phyloP scores from a whole-genome alignment of 2,113 vertebrate genomes.

The Globicephala melas region DNA sequence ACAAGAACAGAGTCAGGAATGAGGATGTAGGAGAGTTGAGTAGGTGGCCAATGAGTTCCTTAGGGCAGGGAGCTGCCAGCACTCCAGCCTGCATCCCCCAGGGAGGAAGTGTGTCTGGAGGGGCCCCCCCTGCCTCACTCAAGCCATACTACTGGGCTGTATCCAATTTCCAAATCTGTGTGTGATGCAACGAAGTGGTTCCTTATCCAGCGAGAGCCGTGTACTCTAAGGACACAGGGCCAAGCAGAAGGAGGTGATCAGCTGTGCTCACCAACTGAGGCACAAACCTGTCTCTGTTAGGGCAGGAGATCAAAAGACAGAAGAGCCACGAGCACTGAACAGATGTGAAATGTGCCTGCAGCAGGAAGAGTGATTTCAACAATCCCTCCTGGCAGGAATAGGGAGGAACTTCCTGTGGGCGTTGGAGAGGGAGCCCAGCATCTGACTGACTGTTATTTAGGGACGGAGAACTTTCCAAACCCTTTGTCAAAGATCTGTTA shows the following conservation, averaged over 20 bases:
- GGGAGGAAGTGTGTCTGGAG: not conserved
- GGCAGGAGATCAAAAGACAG: not conserved
- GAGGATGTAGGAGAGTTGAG: no score
- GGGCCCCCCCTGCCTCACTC: not conserved
- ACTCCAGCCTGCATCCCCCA: not conserved
- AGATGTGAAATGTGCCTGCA: not conserved
- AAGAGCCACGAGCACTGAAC: not conserved
- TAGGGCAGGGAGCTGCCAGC: not conserved
- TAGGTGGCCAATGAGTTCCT: not conserved
- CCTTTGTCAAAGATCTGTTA: not conserved
- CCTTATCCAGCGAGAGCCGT: not conserved
- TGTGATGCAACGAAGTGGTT: not conserved
- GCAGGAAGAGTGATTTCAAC: not conserved
- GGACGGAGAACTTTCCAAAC: not conserved
- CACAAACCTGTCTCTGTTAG: not conserved
- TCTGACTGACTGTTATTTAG: not conserved
- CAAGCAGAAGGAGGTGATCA: not conserved
- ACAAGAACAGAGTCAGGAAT: not conserved
- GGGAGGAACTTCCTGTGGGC: not conserved
- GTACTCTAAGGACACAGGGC: not conserved
- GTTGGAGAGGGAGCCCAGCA: no score
- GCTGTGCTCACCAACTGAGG: not conserved
- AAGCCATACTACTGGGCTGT: not conserved
- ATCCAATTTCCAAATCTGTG: not conserved
- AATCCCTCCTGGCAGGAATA: not conserved